Percentiles rank a stretch among this genome's conserved stretches.
These are phyloP conservation scores for Corapipo altera DNA, from an alignment of 2,113 vertebrate genomes.

Conservation along the genomic window DNA sequence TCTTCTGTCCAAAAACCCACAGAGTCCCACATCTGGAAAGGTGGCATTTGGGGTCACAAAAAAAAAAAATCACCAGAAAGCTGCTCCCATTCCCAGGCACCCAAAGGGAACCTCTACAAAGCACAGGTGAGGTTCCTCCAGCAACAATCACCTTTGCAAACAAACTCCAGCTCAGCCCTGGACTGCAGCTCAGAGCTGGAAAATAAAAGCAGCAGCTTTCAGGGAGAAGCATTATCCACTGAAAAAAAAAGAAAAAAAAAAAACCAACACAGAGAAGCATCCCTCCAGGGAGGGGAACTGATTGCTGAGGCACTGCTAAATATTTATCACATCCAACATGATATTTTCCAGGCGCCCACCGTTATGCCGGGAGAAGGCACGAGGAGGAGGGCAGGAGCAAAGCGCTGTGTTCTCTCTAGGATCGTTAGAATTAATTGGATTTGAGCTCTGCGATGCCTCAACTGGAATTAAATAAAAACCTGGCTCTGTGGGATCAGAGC, in stretches of 20 bases:
- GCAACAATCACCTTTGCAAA: background rate
- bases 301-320: background rate
- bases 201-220: background rate
- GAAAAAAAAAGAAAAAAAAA: background rate
- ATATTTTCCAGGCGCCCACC: background rate
- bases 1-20: background rate
- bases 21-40: accelerated
- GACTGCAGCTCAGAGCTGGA: background rate
- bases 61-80: background rate
- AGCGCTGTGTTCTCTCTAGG: background rate
- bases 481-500: background rate
- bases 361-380: background rate
- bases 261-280: background rate
- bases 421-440: background rate
- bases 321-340: background rate
- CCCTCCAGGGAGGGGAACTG: background rate
- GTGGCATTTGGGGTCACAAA: background rate
- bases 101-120: background rate
- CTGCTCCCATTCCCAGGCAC: background rate
- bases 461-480: background rate
- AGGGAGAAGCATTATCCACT: background rate
- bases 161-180: background rate
- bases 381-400: background rate
- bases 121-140: background rate
- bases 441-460: accelerated